Evolutionary conservation across 2,797 vertebrate species (phyloP).

Genomic region (Sebastes hubbsi): DNA sequence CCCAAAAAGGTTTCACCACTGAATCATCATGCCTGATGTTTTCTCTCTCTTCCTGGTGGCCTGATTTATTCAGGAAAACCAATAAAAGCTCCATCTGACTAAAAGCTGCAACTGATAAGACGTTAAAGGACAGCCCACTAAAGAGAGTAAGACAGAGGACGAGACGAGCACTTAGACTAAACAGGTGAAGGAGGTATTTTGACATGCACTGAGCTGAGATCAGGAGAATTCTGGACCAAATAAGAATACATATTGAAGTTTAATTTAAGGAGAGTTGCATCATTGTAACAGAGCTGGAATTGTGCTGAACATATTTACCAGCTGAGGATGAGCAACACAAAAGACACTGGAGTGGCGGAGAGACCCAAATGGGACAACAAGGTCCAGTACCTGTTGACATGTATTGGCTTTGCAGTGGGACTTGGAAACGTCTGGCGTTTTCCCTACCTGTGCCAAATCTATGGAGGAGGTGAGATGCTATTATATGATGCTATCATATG

Average conservation of each 20-base stretch:
- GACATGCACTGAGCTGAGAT: neutral
- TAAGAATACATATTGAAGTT: neutral
- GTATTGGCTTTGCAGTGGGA: slow-evolving; percentile 91
- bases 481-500: neutral
- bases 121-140: slow-evolving; percentile 33
- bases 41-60: slow-evolving; percentile 14
- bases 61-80: slow-evolving; percentile 11
- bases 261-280: neutral
- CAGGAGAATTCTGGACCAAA: neutral
- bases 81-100: slow-evolving; percentile 16
- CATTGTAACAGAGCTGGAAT: neutral
- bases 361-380: slow-evolving; percentile 87
- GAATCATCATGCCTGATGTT: slow-evolving; percentile 1
- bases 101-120: slow-evolving; percentile 24
- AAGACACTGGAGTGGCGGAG: slow-evolving; percentile 35
- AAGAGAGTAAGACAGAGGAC: slow-evolving; percentile 2
- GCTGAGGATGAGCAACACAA: slow-evolving; percentile 50
- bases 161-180: slow-evolving; percentile 1
- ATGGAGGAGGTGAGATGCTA: slow-evolving; percentile 89
- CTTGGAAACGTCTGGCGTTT: slow-evolving; percentile 94
- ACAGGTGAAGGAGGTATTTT: neutral
- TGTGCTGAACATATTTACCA: neutral
- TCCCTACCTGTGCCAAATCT: slow-evolving; percentile 91
- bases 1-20: neutral
- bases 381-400: slow-evolving; percentile 89